These are phyloP conservation scores for Hirtodrosophila confusa DNA, from an alignment of 2,888 invertebrate species.

Conservation along the genomic window DNA sequence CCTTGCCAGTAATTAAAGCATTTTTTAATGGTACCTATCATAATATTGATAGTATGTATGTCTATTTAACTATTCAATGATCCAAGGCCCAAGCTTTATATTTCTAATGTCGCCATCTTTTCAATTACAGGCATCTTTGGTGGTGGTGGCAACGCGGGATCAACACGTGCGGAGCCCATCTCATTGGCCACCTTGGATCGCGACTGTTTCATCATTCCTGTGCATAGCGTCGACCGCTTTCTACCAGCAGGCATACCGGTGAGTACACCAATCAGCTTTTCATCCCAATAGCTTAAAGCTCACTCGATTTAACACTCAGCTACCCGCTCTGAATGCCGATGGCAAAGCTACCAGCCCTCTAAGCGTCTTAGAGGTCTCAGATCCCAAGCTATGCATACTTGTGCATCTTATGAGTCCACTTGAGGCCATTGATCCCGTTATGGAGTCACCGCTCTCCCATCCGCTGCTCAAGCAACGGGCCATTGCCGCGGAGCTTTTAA, in stretches of 20 bases:
- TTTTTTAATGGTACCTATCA: slow-evolving; percentile 1
- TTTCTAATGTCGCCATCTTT: slow-evolving; percentile 1
- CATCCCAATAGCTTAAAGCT: background rate
- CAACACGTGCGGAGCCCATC: slow-evolving; percentile 87
- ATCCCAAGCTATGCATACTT: slow-evolving; percentile 94
- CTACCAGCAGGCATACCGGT: slow-evolving; percentile 95
- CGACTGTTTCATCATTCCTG: slow-evolving; percentile 97
- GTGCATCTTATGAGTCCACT: slow-evolving; percentile 95
- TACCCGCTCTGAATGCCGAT: slow-evolving; percentile 88
- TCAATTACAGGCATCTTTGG: slow-evolving; percentile 80
- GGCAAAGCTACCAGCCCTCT: slow-evolving; percentile 85
- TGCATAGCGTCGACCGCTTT: slow-evolving; percentile 94
- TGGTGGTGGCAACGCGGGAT: slow-evolving; percentile 66
- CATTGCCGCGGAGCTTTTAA: slow-evolving; percentile 90
- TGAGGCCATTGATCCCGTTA: slow-evolving; percentile 92
- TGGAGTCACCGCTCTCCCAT: slow-evolving; percentile 93
- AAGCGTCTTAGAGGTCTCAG: slow-evolving; percentile 92
- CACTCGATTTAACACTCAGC: slow-evolving; percentile 76
- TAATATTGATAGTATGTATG: slow-evolving; percentile 4
- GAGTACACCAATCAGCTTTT: slow-evolving; percentile 17
- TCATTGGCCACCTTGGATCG: slow-evolving; percentile 92
- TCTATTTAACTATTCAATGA: background rate
- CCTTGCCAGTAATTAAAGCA: slow-evolving; percentile 3
- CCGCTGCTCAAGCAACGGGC: slow-evolving; percentile 91
- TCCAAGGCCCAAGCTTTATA: background rate